phyloP scores from a whole-genome alignment of 2,113 vertebrate species.

The Osmerus mordax region DNA sequence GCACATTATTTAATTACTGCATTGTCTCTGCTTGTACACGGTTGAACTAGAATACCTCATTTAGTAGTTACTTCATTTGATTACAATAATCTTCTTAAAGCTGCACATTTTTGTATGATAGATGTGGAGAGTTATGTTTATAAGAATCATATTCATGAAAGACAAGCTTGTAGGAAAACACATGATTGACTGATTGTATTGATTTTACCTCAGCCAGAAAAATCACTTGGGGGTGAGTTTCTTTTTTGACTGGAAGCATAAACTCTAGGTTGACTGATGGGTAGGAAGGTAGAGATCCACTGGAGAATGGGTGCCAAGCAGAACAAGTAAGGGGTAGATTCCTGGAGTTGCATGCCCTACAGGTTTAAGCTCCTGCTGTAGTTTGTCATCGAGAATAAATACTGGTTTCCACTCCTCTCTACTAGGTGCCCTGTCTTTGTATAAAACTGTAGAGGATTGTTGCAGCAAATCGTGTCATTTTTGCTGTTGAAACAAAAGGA shows the following conservation, averaged over 20 bases:
- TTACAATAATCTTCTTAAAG: constrained; percentile 46
- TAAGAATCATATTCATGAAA: constrained; percentile 20
- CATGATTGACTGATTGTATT: constrained; percentile 24
- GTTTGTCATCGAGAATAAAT: constrained; percentile 40
- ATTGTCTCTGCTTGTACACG: constrained; percentile 29
- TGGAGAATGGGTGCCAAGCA: neutral
- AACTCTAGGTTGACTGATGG: neutral
- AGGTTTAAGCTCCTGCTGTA: constrained; percentile 50
- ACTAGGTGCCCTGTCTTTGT: constrained; percentile 52
- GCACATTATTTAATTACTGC: constrained; percentile 38
- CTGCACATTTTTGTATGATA: constrained; percentile 41
- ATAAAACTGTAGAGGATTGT: constrained; percentile 45
- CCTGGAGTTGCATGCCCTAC: constrained; percentile 21
- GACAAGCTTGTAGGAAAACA: constrained; percentile 25
- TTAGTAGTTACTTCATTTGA: constrained; percentile 49
- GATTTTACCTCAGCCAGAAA: constrained; percentile 43
- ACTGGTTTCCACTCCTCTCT: constrained; percentile 48
- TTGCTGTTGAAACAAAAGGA: constrained; percentile 30
- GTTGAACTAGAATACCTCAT: constrained; percentile 59
- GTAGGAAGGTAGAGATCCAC: constrained; percentile 9
- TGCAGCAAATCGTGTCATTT: constrained; percentile 36
- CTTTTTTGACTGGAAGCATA: constrained; percentile 20
- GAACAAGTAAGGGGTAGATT: neutral
- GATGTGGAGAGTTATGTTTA: constrained; percentile 24
- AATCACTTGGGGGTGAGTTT: constrained; percentile 23